A percentile compares a stretch with the other conserved stretches of the same genome.
phyloP scores from a whole-genome alignment of 2,888 invertebrate genomes.

The Andrena fulva region DNA sequence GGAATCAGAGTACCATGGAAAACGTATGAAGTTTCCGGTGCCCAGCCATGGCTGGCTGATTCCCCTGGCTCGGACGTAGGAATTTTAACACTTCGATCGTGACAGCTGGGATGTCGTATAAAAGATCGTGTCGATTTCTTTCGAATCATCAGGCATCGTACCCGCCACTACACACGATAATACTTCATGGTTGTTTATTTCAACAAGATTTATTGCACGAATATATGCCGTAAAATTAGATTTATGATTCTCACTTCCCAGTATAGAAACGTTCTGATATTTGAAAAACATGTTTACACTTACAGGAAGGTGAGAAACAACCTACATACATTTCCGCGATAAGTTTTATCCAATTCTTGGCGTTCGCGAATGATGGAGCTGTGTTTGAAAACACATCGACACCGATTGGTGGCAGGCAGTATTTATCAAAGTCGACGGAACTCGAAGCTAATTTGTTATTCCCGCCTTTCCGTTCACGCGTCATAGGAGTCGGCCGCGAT shows the following conservation, averaged over 20 bases:
- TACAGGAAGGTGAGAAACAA: background rate
- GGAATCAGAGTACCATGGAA: conserved; percentile 78
- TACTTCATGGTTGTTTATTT: background rate
- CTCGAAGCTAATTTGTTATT: conserved; percentile 1
- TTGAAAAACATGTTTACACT: conserved; percentile 1
- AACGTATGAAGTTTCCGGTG: conserved; percentile 80
- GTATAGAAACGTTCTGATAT: background rate
- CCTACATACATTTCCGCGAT: background rate
- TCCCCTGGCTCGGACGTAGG: conserved; percentile 59
- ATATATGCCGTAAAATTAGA: background rate
- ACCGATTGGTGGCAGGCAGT: background rate
- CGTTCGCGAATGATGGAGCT: background rate
- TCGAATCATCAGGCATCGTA: conserved; percentile 47
- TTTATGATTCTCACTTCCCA: background rate
- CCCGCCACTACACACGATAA: conserved; percentile 23
- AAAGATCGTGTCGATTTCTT: conserved; percentile 68
- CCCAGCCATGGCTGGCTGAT: conserved; percentile 69
- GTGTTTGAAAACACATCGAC: background rate
- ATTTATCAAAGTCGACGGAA: conserved; percentile 7
- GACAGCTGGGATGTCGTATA: conserved; percentile 68
- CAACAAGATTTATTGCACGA: conserved; percentile 1
- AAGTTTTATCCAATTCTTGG: background rate
- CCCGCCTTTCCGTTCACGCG: conserved; percentile 10
- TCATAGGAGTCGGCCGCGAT: conserved; percentile 6
- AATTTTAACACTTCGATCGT: conserved; percentile 72